These are phyloP conservation scores for Pleuronectes platessa DNA, from an alignment of 2,113 vertebrate genomes.

Conservation along the genomic window DNA sequence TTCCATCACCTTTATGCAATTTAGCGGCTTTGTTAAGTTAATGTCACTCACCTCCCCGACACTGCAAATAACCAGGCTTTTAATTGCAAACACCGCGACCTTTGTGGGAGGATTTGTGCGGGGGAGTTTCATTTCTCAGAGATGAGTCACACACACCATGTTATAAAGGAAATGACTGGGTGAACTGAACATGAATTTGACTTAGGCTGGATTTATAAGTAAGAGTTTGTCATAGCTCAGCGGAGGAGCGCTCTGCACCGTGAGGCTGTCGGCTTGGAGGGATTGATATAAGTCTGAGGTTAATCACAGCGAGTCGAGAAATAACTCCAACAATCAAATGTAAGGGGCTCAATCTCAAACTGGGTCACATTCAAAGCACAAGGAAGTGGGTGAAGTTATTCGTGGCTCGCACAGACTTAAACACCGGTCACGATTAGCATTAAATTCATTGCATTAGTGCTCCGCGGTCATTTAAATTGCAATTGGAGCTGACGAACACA, in stretches of 20 bases:
- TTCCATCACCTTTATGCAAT: constrained; percentile 22
- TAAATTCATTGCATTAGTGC: constrained; percentile 6
- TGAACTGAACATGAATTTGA: constrained; percentile 42
- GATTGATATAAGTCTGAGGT: constrained; percentile 25
- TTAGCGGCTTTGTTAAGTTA: constrained; percentile 26
- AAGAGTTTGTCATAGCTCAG: constrained; percentile 37
- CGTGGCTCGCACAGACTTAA: neutral
- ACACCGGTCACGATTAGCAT: neutral
- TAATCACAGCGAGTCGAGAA: constrained; percentile 19
- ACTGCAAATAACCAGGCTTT: constrained; percentile 24
- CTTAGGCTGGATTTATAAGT: constrained; percentile 49
- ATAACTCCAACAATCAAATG: constrained; percentile 31
- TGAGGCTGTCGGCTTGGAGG: constrained; percentile 31
- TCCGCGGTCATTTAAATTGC: constrained; percentile 15
- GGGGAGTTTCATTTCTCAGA: constrained; percentile 44
- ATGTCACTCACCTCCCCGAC: constrained; percentile 19
- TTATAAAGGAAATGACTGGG: constrained; percentile 13
- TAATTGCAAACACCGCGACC: constrained; percentile 46
- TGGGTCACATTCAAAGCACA: constrained; percentile 2
- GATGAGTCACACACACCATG: constrained; percentile 36
- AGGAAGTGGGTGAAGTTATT: constrained; percentile 3
- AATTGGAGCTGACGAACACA: constrained; percentile 3
- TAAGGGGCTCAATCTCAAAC: neutral
- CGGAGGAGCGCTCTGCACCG: neutral
- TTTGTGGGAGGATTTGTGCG: constrained; percentile 44